phyloP scores from a whole-genome alignment of 2,113 vertebrate species.

The Trachemys scripta region DNA sequence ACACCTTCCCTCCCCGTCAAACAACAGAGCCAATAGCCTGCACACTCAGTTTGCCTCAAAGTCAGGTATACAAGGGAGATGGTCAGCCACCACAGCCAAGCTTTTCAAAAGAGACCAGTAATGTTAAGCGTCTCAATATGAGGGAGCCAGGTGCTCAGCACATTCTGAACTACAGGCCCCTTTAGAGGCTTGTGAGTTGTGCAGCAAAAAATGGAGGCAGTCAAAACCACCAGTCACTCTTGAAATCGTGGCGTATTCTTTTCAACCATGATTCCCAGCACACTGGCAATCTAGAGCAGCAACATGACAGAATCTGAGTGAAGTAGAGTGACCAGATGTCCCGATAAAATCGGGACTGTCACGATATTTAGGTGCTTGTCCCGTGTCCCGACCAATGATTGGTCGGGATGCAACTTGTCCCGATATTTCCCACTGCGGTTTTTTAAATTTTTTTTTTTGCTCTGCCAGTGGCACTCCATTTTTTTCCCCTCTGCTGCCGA shows the following conservation, averaged over 20 bases:
- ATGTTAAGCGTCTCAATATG: not conserved
- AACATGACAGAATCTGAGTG: not conserved
- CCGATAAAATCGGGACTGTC: too few relatives aligned
- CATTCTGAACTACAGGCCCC: not conserved
- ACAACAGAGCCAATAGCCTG: not conserved
- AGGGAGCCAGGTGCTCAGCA: not conserved
- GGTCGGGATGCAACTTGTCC: too few relatives aligned
- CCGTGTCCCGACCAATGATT: too few relatives aligned
- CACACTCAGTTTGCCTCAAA: not conserved
- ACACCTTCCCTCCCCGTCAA: too few relatives aligned
- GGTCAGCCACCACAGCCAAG: rapidly evolving
- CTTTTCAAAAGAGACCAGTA: not conserved
- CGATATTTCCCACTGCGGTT: too few relatives aligned
- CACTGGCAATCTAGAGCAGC: not conserved
- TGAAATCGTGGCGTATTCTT: rapidly evolving
- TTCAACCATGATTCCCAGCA: not conserved
- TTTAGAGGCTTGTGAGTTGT: not conserved
- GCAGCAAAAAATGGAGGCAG: not conserved
- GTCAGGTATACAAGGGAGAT: not conserved
- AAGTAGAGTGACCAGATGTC: not conserved
- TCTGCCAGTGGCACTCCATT: too few relatives aligned
- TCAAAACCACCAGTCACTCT: not conserved
- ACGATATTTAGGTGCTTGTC: too few relatives aligned
- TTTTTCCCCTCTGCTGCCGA: too few relatives aligned
- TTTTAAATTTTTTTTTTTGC: too few relatives aligned